Percentiles rank a stretch among this genome's conserved stretches.
Conservation (phyloP, 2,888 invertebrate species). For the Noctua janthina region DNA sequence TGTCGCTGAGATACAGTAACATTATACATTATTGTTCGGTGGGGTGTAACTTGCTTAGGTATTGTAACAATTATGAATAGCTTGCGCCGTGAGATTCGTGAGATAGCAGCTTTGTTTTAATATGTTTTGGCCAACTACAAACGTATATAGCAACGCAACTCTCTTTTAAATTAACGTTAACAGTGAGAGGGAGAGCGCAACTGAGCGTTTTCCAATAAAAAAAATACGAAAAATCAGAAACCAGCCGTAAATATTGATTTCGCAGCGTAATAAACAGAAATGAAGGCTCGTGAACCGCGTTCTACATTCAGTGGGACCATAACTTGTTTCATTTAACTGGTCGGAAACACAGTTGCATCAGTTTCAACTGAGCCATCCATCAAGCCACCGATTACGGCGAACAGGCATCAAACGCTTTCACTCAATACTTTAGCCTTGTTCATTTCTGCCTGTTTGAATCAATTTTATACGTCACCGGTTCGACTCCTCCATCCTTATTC, state of each 20-base stretch:
- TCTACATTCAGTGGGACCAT: slow-evolving; percentile 44
- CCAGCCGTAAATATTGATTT: slow-evolving; percentile 22
- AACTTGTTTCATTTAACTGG: slow-evolving; percentile 65
- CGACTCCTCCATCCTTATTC: slow-evolving; percentile 61
- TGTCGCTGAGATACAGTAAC: not conserved
- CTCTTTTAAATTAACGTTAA: slow-evolving; percentile 18
- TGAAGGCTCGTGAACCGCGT: slow-evolving; percentile 23
- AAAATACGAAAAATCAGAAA: slow-evolving; percentile 28
- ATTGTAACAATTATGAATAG: slow-evolving; percentile 42
- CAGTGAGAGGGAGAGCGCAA: not conserved
- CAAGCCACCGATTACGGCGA: slow-evolving; percentile 68
- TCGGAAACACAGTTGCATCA: slow-evolving; percentile 69
- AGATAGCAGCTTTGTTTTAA: slow-evolving; percentile 15
- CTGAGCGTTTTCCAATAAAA: slow-evolving; percentile 32
- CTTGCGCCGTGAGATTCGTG: slow-evolving; percentile 12
- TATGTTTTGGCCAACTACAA: slow-evolving; percentile 13
- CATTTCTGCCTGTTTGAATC: slow-evolving; percentile 50
- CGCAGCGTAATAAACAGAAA: slow-evolving; percentile 38
- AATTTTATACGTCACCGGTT: slow-evolving; percentile 60
- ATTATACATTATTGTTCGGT: slow-evolving; percentile 21
- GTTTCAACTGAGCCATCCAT: slow-evolving; percentile 72
- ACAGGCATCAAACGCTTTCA: slow-evolving; percentile 56
- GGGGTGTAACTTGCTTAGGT: slow-evolving; percentile 11
- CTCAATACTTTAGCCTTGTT: slow-evolving; percentile 55
- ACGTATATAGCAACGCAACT: not conserved